phyloP scores from a whole-genome alignment of 2,113 vertebrate genomes.

The Zingel zingel region DNA sequence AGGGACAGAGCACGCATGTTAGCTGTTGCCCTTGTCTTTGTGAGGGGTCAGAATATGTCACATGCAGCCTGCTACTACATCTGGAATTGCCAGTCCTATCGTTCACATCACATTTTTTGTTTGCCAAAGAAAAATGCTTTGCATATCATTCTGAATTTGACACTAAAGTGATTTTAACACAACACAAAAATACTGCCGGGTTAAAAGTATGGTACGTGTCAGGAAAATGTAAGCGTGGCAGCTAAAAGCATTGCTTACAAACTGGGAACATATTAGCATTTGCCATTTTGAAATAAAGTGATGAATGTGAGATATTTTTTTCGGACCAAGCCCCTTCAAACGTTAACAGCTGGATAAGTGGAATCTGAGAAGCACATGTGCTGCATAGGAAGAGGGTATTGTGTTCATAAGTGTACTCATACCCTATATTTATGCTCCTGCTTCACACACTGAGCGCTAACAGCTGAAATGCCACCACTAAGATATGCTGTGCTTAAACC shows the following conservation, averaged over 20 bases:
- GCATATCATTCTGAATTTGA: background rate
- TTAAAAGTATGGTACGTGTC: background rate
- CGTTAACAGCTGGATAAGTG: conserved; percentile 64
- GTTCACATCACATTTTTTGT: background rate
- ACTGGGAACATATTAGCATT: background rate
- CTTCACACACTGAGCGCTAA: conserved; percentile 64
- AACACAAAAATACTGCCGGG: background rate
- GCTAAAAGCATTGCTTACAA: conserved; percentile 12
- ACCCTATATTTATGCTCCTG: conserved; percentile 69
- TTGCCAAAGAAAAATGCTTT: conserved; percentile 15
- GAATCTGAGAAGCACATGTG: conserved; percentile 55
- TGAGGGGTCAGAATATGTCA: conserved; percentile 41
- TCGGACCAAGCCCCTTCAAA: conserved; percentile 31
- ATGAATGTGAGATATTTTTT: conserved; percentile 14
- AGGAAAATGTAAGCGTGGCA: background rate
- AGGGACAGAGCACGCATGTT: conserved; percentile 61
- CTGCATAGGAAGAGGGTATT: conserved; percentile 59
- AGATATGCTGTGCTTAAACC: conserved; percentile 78
- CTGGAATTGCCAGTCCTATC: background rate
- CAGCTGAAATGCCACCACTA: conserved; percentile 78
- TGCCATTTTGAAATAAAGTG: background rate
- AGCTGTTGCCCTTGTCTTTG: conserved; percentile 69
- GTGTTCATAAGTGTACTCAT: conserved; percentile 69
- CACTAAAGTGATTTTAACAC: background rate
- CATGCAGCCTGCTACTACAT: background rate